Base-by-base conservation (phyloP, 1,140 invertebrate species). In the Brachionus asplanchnoidis region DNA sequence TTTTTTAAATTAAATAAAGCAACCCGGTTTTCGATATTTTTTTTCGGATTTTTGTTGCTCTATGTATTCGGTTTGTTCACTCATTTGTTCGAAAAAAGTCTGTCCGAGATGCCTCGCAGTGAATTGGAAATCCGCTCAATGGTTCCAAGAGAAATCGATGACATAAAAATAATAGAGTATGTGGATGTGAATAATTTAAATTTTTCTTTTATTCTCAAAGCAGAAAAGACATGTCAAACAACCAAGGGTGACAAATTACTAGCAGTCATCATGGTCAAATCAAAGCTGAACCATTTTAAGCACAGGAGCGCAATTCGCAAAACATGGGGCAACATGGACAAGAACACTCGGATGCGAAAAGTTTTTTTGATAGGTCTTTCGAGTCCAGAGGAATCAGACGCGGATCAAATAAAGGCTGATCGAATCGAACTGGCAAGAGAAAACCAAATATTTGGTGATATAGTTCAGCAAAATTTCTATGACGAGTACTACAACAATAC, bases 401-500 rank as follows among this genome's bases (percentile, higher is more conserved):
- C 14, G 1, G 42, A 8, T 1, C 23, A 68, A 56, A 44, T 65
- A 6, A 17, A 26, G n/a, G 12, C 68, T 6, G 44, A 70, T 70
- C 3, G 12, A 11, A 44, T 11, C 9, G 9, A 84, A 46, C 17
- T 84, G 14, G n/a, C 68, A 56, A n/a, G 32, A 53, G 82, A 84
- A 40, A 56, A 68, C 36, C 3, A 23, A 68, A 12, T 53, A 2
- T 84, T 46, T 44, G 60, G 65, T 12, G 82, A 84, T 23, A 73
- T 84, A 17, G 60, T 84, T 17, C 82, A 84, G 44, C 60, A 68
- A 53, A 44, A 84, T 73, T 68, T 68, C 44, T 68, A 36, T 32
- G 82, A 84, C 46, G 44, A 32, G 14, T 84, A 84, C 44, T 73
- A 84, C 12, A 46, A 84, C 36, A 84, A 84, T 73, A 84, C 60